Percentiles rank a stretch among this genome's conserved stretches.
These are phyloP conservation scores for Fregata magnificens DNA, from an alignment of 2,113 vertebrate species.

Conservation along the genomic window DNA sequence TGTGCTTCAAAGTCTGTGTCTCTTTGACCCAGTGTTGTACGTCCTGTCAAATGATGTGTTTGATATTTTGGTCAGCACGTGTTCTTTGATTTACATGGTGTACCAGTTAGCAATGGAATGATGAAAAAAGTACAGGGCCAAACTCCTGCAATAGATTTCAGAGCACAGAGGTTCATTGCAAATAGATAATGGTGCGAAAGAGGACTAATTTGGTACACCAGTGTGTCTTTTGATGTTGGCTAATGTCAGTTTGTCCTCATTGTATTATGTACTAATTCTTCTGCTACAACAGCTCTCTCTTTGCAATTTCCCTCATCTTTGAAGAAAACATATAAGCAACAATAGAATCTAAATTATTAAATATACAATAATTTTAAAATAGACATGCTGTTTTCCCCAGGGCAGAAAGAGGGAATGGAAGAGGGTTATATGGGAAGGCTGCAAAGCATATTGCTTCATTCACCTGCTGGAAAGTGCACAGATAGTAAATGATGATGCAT, in stretches of 20 bases:
- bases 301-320: background rate
- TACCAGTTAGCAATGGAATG: background rate
- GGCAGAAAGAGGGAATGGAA: background rate
- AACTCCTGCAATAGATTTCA: background rate
- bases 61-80: background rate
- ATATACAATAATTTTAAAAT: background rate
- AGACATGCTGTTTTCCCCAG: background rate
- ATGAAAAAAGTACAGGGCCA: background rate
- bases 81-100: background rate
- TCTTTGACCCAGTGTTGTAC: background rate
- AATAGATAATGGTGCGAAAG: background rate
- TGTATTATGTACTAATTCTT: background rate
- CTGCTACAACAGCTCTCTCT: background rate
- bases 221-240: background rate
- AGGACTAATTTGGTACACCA: background rate
- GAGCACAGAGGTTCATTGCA: background rate
- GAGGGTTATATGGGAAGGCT: background rate
- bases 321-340: background rate
- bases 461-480: background rate
- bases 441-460: background rate
- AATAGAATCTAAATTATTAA: background rate
- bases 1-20: background rate
- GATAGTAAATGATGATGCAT: background rate
- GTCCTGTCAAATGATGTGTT: background rate
- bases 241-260: background rate